Conservation (phyloP, 2,888 invertebrate genomes). For the Deilephila elpenor region DNA sequence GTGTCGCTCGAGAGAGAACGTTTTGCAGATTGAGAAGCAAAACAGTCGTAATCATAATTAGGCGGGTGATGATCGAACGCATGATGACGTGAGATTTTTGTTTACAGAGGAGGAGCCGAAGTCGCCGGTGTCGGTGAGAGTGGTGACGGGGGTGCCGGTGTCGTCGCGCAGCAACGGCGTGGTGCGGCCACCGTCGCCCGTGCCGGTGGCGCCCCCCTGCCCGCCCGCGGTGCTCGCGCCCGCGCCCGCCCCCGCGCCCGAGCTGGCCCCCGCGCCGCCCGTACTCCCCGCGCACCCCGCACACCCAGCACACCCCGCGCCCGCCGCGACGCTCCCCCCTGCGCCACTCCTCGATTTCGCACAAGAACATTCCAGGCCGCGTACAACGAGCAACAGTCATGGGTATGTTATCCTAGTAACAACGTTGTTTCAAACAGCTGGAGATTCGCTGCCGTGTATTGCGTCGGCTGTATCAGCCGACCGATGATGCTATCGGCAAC, state of each 20-base stretch:
- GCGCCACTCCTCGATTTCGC: slow-evolving; percentile 74
- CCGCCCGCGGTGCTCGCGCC: slow-evolving; percentile 46
- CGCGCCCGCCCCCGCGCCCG: slow-evolving; percentile 39
- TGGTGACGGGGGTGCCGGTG: slow-evolving; percentile 71
- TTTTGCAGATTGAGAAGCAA: slow-evolving; percentile 2
- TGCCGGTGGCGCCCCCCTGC: slow-evolving; percentile 51
- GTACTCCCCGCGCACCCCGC: slow-evolving; percentile 40
- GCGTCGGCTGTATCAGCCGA: no score
- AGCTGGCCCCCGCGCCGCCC: slow-evolving; percentile 47
- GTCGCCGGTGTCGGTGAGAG: slow-evolving; percentile 74
- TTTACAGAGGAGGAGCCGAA: slow-evolving; percentile 81
- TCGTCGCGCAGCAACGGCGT: slow-evolving; percentile 72
- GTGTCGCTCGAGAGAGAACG: slow-evolving; percentile 2
- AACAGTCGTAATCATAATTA: slow-evolving; percentile 23
- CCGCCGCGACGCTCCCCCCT: slow-evolving; percentile 53
- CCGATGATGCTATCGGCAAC: no score
- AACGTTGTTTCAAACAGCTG: slow-evolving; percentile 74
- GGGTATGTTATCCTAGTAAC: slow-evolving; percentile 78
- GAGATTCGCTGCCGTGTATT: slow-evolving; percentile 48
- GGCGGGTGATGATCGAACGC: slow-evolving; percentile 25
- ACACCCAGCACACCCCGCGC: slow-evolving; percentile 46
- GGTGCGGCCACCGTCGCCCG: slow-evolving; percentile 53
- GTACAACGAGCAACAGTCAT: slow-evolving; percentile 76
- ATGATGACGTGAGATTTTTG: slow-evolving; percentile 55
- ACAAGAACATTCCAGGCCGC: slow-evolving; percentile 84